Evolutionary conservation across 2,113 vertebrate genomes (phyloP).

Genomic region (Petrocephalus zakoni): DNA sequence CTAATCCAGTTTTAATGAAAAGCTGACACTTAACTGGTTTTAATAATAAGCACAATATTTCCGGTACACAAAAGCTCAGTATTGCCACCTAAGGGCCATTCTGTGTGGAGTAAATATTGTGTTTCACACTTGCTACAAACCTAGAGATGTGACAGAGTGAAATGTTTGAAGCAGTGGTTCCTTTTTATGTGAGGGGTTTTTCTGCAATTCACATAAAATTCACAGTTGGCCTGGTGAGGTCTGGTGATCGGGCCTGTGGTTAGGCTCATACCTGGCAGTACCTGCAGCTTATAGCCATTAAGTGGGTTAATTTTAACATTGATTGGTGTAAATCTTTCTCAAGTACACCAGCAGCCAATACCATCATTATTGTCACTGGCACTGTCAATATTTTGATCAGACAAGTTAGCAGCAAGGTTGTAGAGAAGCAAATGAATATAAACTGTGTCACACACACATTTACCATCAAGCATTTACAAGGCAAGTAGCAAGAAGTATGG

Average conservation of each 20-base stretch:
- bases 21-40: not conserved
- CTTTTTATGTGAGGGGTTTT: not conserved
- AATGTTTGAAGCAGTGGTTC: not conserved
- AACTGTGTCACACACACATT: not conserved
- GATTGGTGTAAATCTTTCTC: not conserved
- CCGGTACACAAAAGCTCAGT: conserved; percentile 17
- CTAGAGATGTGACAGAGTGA: not conserved
- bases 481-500: too few species aligned
- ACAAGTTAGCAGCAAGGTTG: not conserved
- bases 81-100: conserved; percentile 21
- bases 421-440: not conserved
- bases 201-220: not conserved
- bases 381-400: not conserved
- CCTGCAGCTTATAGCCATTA: not conserved
- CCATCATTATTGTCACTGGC: too few species aligned
- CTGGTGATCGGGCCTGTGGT: not conserved
- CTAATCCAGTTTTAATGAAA: not conserved
- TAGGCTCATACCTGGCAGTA: not conserved
- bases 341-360: not conserved
- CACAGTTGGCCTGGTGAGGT: not conserved
- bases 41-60: not conserved
- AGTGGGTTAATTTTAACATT: not conserved
- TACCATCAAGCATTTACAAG: not conserved
- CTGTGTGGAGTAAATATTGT: not conserved
- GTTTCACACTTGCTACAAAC: not conserved